These are phyloP conservation scores for Leucania comma DNA, from an alignment of 2,888 invertebrate genomes.

Conservation along the genomic window DNA sequence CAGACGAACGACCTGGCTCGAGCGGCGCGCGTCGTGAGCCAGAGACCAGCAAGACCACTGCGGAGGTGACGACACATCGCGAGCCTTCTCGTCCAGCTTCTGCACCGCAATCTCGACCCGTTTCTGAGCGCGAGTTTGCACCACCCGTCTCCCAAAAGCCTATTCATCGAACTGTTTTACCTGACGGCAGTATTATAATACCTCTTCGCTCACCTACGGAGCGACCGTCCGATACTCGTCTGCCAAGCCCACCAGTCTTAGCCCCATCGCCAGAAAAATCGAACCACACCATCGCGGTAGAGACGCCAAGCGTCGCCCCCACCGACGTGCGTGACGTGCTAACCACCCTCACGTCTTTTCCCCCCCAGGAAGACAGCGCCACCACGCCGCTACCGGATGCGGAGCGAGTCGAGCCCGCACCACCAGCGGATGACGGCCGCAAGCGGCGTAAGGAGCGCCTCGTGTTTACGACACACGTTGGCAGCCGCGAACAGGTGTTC, in stretches of 20 bases:
- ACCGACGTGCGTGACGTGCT: neutral
- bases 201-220: conserved; percentile 89
- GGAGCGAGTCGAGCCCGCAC: conserved; percentile 34
- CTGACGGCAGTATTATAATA: conserved; percentile 91
- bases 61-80: conserved; percentile 52
- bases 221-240: conserved; percentile 61
- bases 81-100: conserved; percentile 70
- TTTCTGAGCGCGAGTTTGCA: conserved; percentile 72
- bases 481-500: conserved; percentile 93
- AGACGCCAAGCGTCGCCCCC: conserved; percentile 9
- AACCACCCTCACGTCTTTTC: neutral
- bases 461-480: conserved; percentile 93
- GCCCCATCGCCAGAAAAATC: neutral
- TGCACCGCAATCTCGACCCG: conserved; percentile 68
- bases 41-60: conserved; percentile 46
- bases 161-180: conserved; percentile 81
- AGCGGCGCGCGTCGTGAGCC: conserved; percentile 61
- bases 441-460: conserved; percentile 84
- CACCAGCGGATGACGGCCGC: conserved; percentile 59
- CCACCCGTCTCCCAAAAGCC: conserved; percentile 80
- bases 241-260: conserved; percentile 43
- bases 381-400: neutral
- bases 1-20: conserved; percentile 90
- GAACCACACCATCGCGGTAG: conserved; percentile 18
- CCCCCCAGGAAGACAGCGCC: neutral